phyloP scores from a whole-genome alignment of 2,888 invertebrate species.

The Andrena dorsata region DNA sequence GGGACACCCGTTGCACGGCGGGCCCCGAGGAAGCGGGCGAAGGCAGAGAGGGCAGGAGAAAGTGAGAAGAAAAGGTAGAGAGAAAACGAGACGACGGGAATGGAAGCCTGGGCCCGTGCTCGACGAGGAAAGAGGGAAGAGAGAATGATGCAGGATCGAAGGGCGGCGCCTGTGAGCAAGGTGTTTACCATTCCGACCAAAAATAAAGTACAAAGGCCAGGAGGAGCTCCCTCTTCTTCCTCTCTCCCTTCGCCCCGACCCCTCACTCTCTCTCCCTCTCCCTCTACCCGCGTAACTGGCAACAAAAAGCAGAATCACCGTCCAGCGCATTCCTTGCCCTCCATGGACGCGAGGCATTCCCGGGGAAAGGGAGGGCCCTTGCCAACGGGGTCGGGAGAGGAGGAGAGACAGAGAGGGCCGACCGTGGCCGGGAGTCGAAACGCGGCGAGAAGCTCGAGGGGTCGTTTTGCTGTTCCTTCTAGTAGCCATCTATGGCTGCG shows the following conservation, averaged over 20 bases:
- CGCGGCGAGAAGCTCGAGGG: conserved; percentile 29
- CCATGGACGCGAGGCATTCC: conserved; percentile 73
- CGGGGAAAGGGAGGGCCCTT: conserved; percentile 16
- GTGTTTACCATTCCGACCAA: conserved; percentile 83
- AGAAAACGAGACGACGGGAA: conserved; percentile 45
- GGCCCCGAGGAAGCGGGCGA: conserved; percentile 3
- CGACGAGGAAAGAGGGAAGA: conserved; percentile 42
- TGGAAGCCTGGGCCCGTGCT: conserved; percentile 5
- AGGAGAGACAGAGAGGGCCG: background rate
- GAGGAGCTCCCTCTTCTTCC: conserved; percentile 63
- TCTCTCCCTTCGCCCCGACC: conserved; percentile 53
- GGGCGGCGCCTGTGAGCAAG: conserved; percentile 83
- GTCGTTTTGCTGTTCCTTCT: conserved; percentile 52
- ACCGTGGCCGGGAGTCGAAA: conserved; percentile 35
- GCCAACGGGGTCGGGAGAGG: conserved; percentile 17
- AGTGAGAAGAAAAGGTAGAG: conserved; percentile 61
- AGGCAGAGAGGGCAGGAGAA: conserved; percentile 53
- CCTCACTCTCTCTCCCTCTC: conserved; percentile 22
- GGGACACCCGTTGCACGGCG: conserved; percentile 39
- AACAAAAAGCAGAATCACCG: conserved; percentile 80
- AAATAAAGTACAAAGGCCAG: conserved; percentile 80
- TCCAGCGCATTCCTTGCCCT: conserved; percentile 75
- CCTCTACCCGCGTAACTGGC: conserved; percentile 77
- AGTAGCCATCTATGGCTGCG: conserved; percentile 51
- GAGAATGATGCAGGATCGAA: conserved; percentile 69